Evolutionary conservation across 2,888 invertebrate species (phyloP).

Genomic region (Dolichopus griseipennis): DNA sequence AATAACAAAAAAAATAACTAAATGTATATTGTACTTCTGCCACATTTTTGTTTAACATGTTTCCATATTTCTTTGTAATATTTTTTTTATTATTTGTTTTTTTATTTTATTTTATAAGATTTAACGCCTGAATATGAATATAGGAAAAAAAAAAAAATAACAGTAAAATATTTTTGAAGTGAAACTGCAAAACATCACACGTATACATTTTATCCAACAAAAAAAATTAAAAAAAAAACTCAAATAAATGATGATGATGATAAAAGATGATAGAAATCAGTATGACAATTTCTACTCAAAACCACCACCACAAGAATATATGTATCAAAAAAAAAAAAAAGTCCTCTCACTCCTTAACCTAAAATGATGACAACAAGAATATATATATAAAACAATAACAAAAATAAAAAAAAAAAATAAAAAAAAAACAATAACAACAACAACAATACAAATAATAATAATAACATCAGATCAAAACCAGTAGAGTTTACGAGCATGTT

Average conservation of each 20-base stretch:
- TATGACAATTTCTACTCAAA: background rate
- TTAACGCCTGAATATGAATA: constrained; percentile 10
- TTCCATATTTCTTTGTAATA: background rate
- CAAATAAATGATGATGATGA: background rate
- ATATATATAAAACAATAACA: too few species aligned
- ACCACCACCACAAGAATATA: background rate
- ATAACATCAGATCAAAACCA: too few species aligned
- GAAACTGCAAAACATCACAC: constrained; percentile 2
- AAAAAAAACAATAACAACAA: too few species aligned
- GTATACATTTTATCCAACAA: background rate
- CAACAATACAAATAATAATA: too few species aligned
- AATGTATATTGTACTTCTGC: background rate
- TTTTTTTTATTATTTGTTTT: too few species aligned
- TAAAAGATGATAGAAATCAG: background rate
- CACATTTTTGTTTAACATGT: constrained; percentile 6
- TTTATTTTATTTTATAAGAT: background rate
- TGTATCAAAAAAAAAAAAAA: too few species aligned
- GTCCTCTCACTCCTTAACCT: too few species aligned
- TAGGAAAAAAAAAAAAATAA: too few species aligned
- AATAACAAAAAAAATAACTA: background rate
- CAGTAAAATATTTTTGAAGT: background rate
- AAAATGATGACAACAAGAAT: too few species aligned
- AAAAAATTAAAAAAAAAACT: too few species aligned
- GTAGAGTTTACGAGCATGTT: constrained; percentile 2
- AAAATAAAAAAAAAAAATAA: too few species aligned